phyloP scores from a whole-genome alignment of 1,140 invertebrate genomes.

The Trigoniulus corallinus region DNA sequence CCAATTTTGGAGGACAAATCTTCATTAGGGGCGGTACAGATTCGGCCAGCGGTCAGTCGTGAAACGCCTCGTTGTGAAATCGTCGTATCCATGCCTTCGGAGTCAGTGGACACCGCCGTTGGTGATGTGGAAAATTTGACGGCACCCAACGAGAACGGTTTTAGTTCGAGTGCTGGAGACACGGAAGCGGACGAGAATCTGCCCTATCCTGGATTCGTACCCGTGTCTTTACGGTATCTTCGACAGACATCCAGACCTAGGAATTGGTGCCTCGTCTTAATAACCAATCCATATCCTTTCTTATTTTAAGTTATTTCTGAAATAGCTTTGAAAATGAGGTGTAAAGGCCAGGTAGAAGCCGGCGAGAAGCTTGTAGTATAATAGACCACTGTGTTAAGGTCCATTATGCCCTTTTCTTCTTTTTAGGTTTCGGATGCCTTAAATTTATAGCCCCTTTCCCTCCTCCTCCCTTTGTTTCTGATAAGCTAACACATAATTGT shows the following conservation, averaged over 20 bases:
- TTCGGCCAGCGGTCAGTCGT: too few relatives aligned
- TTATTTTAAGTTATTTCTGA: not conserved
- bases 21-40: too few relatives aligned
- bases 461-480: too few relatives aligned
- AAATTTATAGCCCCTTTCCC: too few relatives aligned
- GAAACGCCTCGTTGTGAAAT: not conserved
- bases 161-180: not conserved
- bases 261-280: constrained; percentile 81
- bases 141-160: not conserved
- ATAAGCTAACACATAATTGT: too few relatives aligned
- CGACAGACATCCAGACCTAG: constrained; percentile 68
- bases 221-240: constrained; percentile 52
- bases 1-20: too few relatives aligned
- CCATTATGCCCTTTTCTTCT: not conserved
- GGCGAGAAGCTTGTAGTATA: not conserved
- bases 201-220: constrained; percentile 75
- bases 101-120: not conserved
- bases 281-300: constrained; percentile 99
- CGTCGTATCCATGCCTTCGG: not conserved
- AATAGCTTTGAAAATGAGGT: not conserved
- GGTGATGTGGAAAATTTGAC: not conserved
- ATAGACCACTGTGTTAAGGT: not conserved
- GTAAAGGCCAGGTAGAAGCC: not conserved
- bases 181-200: constrained; percentile 30
- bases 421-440: too few relatives aligned